Base-by-base conservation (phyloP, 2,888 invertebrate genomes). In the Drymonia ruficornis region DNA sequence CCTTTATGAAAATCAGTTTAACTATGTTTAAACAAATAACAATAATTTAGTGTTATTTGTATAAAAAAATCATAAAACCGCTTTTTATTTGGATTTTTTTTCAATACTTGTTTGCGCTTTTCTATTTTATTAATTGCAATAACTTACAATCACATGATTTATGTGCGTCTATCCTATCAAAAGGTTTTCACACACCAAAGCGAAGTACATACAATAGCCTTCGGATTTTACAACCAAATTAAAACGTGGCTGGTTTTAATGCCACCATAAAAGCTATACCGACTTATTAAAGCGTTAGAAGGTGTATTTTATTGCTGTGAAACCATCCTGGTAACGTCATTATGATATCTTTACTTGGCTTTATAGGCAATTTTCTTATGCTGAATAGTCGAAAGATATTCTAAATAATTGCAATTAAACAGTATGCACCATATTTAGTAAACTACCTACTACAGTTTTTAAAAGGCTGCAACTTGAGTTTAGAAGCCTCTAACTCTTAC, bases 141-240 rank as follows among this genome's bases (percentile, higher is more conserved):
- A 7, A 23, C 23, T 6, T 6, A 23, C 7, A 2, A 36, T 36
- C n/a, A n/a, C 9, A 28, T 15, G 2, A 29, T 46, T 46, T 42
- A 52, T 38, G 46, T 42, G 23, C 38, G 47, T 40, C 40, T 47
- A 47, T 52, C 38, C 43, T 43, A 48, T 43, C 42, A 48, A 47
- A 47, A 18, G 47, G 13, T 49, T 51, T 50, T 47, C 9, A 48
- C 19, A 55, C 19, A 50, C 43, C 43, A 55, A 67, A 59, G 43
- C 54, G 19, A 40, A 28, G 53, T 44, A 28, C 45, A 28, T 28
- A 52, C 56, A 61, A 59, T 55, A 23, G 50, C 50, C 53, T 31
- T 67, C 52, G 45, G 55, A 63, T 66, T 86, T 85, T 82, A 87
- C 76, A 80, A 56, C 81, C 75, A 74, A 84, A 84, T 83, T 82